Base-by-base conservation (phyloP, 1,140 invertebrate genomes). In the Listronotus oregonensis region DNA sequence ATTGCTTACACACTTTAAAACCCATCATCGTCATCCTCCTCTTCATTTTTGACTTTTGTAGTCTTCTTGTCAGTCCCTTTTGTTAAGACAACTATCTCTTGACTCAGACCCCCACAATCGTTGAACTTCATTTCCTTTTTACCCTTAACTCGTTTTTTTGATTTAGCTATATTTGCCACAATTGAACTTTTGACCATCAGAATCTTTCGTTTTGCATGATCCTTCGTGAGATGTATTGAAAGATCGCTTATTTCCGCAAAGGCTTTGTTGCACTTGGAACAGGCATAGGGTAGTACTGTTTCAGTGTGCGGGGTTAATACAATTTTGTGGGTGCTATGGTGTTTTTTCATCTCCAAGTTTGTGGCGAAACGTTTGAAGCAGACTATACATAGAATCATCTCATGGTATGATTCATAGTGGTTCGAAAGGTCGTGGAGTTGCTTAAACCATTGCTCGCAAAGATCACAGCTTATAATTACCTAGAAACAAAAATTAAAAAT, bases 241-340 rank as follows among this genome's bases (percentile, higher is more conserved):
- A 75, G 51, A 42, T 75, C 71, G 37, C 57, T 54, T 9, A 68
- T 73, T 55, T 68, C 54, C 3, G 64, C 49, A 64, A 75, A 75
- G 0, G 70, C 66, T 46, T 66, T 62, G 54, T 72, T 67, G 51
- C 73, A 75, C 47, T 70, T 72, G 21, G 65, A 72, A 59, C 73
- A 75, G 11, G 71, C 73, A 47, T 69, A 74, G n/a, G 71, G 72
- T 14, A 68, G 27, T 2, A 70, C 34, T 17, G 44, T 8, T 14
- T 18, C n/a, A 3, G 31, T 55, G 0, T 31, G 12, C n/a, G 52
- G 32, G 7, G 46, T 63, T 0, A 72, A 37, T n/a, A 72, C 39
- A 17, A 69, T 64, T 10, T 49, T 60, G 51, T 73, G 72, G 10
- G 47, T 66, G n/a, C 64, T 67, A 39, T 72, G 69, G 46, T 73